Base-by-base conservation (phyloP, 2,888 invertebrate genomes). In the Aphodius sticticus region DNA sequence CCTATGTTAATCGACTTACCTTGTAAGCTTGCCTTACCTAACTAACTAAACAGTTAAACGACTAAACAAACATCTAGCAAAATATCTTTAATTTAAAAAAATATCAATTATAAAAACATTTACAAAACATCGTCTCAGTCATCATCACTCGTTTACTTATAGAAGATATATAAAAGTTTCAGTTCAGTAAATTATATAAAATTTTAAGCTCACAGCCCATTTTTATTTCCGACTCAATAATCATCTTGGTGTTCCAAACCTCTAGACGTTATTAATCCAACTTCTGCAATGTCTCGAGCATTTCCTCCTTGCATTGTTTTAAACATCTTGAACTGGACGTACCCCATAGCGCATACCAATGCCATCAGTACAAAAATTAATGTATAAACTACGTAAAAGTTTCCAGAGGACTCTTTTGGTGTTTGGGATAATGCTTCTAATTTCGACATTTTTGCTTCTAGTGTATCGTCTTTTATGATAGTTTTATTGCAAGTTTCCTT, bases 311-410 rank as follows among this genome's bases (percentile, higher is more conserved):
- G 76, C n/a, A 78, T 70, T 14, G 77, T 69, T 72, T 72, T 75
- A 53, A 77, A 78, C 16, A 76, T 80, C 35, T 78, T 78, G 16
- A 83, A 86, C 76, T 87, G 87, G 76, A 86, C 76, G 80, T 86
- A 87, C 83, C 85, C 86, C 78, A 88, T 81, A 72, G 85, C 82
- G 14, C 83, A 85, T 37, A 87, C 83, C 69, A 86, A 83, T 2
- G 83, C 79, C 14, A 87, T 82, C 6, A 85, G 81, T 9, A 87
- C 70, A 26, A 82, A 84, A 70, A 87, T 83, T 38, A 83, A 82
- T n/a, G 80, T 79, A 16, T 83, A 84, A 7, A 82, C 78, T 5
- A 82, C 80, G 53, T 82, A 82, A 70, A 81, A 76, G 26, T 83
- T 79, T 5, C 81, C 81, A 9, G 81, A 77, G 0, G 80, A 77